phyloP scores from a whole-genome alignment of 1,140 invertebrate genomes.

The Drosophila nigrodunni region DNA sequence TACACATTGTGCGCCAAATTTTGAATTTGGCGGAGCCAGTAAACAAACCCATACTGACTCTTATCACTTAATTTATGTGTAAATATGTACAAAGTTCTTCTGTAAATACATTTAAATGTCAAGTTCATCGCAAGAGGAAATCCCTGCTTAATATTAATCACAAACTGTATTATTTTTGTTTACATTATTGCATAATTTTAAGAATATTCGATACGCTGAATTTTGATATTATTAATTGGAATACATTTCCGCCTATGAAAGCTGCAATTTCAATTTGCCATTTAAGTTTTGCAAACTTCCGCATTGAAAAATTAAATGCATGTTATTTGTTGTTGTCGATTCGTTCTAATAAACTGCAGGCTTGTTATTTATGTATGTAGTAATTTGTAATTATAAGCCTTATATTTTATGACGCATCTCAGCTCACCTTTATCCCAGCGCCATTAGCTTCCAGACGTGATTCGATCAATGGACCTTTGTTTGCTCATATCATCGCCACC shows the following conservation, averaged over 20 bases:
- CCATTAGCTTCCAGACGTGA: slow-evolving; percentile 12
- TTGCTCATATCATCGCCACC: slow-evolving; percentile 35
- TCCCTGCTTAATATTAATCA: neutral
- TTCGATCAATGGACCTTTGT: slow-evolving; percentile 39
- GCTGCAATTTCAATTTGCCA: neutral
- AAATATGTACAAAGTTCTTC: neutral
- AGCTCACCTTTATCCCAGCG: slow-evolving; percentile 29
- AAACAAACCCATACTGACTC: neutral
- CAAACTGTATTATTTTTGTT: neutral
- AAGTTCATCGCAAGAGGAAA: neutral
- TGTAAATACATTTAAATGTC: neutral
- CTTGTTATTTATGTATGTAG: neutral
- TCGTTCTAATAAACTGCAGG: neutral
- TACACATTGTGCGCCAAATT: neutral
- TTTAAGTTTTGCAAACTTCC: slow-evolving; percentile 23
- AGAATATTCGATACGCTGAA: too few relatives aligned
- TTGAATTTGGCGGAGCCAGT: neutral
- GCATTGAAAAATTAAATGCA: slow-evolving; percentile 46
- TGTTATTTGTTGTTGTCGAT: slow-evolving; percentile 14
- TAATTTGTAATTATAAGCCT: neutral
- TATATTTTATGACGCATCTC: slow-evolving; percentile 10
- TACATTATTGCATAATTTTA: neutral
- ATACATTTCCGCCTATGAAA: slow-evolving; percentile 34
- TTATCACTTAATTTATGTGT: neutral
- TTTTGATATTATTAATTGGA: slow-evolving; percentile 16